These are phyloP conservation scores for Neoniphon sammara DNA, from an alignment of 2,797 vertebrate species.

Conservation along the genomic window DNA sequence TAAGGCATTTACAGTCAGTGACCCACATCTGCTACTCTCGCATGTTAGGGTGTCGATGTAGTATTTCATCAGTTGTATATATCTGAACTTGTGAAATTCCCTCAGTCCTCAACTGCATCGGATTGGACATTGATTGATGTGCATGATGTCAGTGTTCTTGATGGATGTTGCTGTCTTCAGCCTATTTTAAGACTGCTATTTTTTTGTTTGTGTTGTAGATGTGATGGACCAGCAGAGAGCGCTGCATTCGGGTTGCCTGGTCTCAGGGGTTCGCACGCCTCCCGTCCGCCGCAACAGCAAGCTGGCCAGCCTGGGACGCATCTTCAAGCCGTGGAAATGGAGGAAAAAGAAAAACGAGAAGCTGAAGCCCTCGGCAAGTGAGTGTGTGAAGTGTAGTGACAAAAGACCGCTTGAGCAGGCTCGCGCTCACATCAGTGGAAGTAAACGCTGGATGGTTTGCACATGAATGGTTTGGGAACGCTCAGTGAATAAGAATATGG, in stretches of 20 bases:
- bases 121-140: neutral
- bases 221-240: conserved; percentile 92
- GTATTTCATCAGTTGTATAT: neutral
- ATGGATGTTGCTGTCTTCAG: neutral
- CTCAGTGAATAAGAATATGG: neutral
- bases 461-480: neutral
- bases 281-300: conserved; percentile 95
- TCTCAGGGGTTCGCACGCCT: conserved; percentile 93
- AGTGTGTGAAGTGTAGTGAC: conserved; percentile 44
- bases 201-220: conserved; percentile 78
- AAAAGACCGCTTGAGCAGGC: neutral
- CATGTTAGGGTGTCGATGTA: conserved; percentile 21
- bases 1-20: conserved; percentile 50
- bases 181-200: conserved; percentile 4
- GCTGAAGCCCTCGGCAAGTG: conserved; percentile 89
- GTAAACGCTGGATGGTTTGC: neutral
- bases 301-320: conserved; percentile 93
- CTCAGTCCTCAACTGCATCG: neutral
- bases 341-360: conserved; percentile 99
- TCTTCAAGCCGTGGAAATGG: conserved; percentile 99
- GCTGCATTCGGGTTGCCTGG: conserved; percentile 88
- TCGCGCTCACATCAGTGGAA: neutral
- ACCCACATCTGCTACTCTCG: conserved; percentile 46
- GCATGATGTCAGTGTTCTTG: neutral
- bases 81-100: conserved; percentile 17